Base-by-base conservation (phyloP, 2,113 vertebrate genomes). In the Eulemur macaco region DNA sequence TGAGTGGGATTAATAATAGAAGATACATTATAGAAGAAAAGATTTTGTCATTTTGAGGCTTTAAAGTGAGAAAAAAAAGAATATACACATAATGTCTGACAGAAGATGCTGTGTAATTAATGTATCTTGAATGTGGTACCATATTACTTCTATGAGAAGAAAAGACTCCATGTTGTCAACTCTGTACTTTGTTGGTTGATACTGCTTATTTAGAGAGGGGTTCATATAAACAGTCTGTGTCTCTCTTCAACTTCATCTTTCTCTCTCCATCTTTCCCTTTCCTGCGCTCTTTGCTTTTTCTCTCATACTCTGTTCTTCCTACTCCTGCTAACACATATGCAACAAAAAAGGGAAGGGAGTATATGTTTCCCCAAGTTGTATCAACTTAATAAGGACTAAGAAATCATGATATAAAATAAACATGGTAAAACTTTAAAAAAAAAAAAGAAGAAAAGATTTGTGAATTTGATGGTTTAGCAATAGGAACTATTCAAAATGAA, bases 351-450 rank as follows among this genome's bases (percentile, higher is more conserved):
- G 97, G 96, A 97, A 97, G 82, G 80, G 76, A 93, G 68, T 97
- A 37, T 71, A 97, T 73, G 93, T 97, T 96, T 96, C 92, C 91
- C 96, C 89, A 93, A 39, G 95, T 88, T 97, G 96, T 97, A 93
- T 90, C 95, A 97, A 91, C 94, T 83, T 96, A 96, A 96, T 96
- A 96, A 97, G 97, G 93, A 97, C 64, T 91, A 94, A 97, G 93
- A 94, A 98, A 97, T 96, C 95, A 71, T 95, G 97, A 81, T 86
- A 45, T 96, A 95, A 97, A 98, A 98, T 98, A 98, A 98, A 96
- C 63, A 31, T 97, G 89, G 91, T 96, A 95, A 95, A 96, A 93
- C 97, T 96, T 69, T 82, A 93, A 37, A 37, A 37, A 37, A 37
- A 37, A 37, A 37, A 37, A 37, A 89, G 42, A 76, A 11, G 34